Base-by-base conservation (phyloP, 2,797 vertebrate species). In the Hypotaenidia okinawae region DNA sequence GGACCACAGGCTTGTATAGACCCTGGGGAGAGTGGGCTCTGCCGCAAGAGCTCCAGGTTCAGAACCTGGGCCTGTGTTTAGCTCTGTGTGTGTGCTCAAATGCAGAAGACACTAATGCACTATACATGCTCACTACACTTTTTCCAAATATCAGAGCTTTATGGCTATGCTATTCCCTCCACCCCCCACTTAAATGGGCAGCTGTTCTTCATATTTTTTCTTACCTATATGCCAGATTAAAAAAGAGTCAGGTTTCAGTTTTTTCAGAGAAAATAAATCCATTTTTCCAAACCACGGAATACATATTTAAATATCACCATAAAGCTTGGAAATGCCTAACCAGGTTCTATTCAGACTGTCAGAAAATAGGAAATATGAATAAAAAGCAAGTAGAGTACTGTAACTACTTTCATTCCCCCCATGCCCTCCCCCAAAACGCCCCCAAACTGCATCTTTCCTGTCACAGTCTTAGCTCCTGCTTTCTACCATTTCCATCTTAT, bases 301-400 rank as follows among this genome's bases (percentile, higher is more conserved):
- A 47, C 5, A 2, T 75, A n/a, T 61, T 95, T 86, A 33, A 16
- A 10, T 68, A 7, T 32, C 7, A 81, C 35, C 5, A 35, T 4
- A 5, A 6, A 41, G 18, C 18, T 63, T 86, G 63, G 43, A 37
- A 88, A 37, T 33, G 24, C 30, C 47, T 39, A 59, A 72, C 12
- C 23, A 47, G 1, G 16, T 41, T 89, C 17, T 69, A 14, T 58
- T 78, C 55, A 63, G 27, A 6, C 11, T 33, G 16, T 16, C 22
- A 35, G 47, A 59, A 83, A 62, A 69, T 4, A 79, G 28, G 24
- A 72, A 73, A 57, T 23, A 69, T 8, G 23, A 28, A 35, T 52
- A 17, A 76, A 72, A 74, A 54, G 1, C 0, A 57, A 59, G 11
- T 16, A 15, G 4, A 3, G 5, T 5, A 18, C 7, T 3, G 2